Evolutionary conservation across 2,113 vertebrate genomes (phyloP).

Genomic region (Platysteira castanea): DNA sequence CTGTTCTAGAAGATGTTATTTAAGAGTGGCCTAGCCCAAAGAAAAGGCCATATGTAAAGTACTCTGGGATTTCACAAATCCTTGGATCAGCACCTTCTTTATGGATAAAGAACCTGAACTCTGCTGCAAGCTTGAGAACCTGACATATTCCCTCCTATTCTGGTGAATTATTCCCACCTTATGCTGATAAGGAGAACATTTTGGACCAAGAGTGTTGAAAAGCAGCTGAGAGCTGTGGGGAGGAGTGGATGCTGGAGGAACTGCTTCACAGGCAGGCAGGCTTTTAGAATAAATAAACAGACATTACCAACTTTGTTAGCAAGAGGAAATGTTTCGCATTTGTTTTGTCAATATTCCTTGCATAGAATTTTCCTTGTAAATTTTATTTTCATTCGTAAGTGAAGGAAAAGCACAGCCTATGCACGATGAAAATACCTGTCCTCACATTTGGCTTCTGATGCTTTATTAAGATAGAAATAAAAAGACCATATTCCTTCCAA

Average conservation of each 20-base stretch:
- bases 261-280: neutral
- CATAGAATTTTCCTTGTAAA: neutral
- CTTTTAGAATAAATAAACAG: neutral
- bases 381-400: neutral
- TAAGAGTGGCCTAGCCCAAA: neutral
- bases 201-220: neutral
- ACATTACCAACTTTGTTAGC: neutral
- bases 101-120: neutral
- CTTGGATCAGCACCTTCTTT: neutral
- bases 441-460: neutral
- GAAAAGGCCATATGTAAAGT: neutral
- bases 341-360: neutral
- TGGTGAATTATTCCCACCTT: neutral
- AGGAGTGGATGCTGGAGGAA: neutral
- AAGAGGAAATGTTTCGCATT: neutral
- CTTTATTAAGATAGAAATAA: neutral
- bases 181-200: neutral
- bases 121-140: neutral
- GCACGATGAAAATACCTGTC: neutral
- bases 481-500: neutral
- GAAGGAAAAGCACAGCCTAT: neutral
- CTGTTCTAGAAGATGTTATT: neutral
- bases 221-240: neutral
- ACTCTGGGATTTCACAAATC: neutral
- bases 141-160: accelerated